Evolutionary conservation across 37 sponge, comb jelly and placozoan species (phyloP), one percentile per base, ranked within the genome.

Genomic region (Halisarca cf. caerulea): DNA sequence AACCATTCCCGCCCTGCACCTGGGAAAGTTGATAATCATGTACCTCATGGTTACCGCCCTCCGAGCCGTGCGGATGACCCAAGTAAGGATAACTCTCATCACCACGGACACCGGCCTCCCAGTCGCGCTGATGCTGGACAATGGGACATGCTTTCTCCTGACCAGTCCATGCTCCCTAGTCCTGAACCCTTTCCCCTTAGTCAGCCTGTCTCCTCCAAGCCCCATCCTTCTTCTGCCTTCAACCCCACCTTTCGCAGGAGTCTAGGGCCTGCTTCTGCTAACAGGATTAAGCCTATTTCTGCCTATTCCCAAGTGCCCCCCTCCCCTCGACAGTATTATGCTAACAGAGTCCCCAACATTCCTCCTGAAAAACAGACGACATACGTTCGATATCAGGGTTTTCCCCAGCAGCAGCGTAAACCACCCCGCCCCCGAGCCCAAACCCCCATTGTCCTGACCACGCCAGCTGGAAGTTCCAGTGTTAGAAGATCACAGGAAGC

Each of bases 401-500:
- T 4, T 41, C 7, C 77, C 77, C 33, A n/a, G 5, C 42, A 44
- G 1, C 77, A 41, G 25, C 17, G 45, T 41, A 37, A 37, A 1
- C 44, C 23, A 15, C 44, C 3, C 21, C 21, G 44, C 42, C 45
- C 77, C 1, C 42, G 77, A 40, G 42, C 77, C 21, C 43, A 37
- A 37, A 40, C 77, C 21, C 77, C 77, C 42, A 74, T 40, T 24
- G 45, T 74, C 2, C 44, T 74, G 11, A 74, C 45, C 25, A 74
- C 77, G 21, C 77, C 77, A n/a, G 45, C 42, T 1, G 40, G 43
- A 18, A 43, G 77, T 41, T 7, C 7, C 42, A 44, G 45, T 23
- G 21, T 7, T 21, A 1, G 45, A 2, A 37, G 77, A 41, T 44
- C 45, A 25, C 25, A 45, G 1, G 77, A 84, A 34, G 58, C 59